Conservation (phyloP, 2,797 vertebrate genomes). For the Acropternis orthonyx region DNA sequence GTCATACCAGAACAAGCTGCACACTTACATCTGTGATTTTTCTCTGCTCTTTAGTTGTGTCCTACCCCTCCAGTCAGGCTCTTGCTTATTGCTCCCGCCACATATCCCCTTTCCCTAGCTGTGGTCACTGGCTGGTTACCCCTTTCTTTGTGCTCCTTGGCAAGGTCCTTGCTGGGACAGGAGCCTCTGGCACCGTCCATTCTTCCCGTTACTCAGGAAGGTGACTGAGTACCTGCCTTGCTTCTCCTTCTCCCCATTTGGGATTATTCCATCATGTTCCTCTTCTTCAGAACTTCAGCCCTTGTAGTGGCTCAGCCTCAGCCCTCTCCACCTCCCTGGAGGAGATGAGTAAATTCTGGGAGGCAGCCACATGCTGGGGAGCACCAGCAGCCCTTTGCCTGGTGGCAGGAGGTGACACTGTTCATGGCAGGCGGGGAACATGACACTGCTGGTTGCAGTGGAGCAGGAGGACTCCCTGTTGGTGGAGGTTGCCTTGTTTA, state of each 20-base stretch:
- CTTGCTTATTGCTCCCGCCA: accelerated
- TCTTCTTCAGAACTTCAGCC: background rate
- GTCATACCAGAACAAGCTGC: background rate
- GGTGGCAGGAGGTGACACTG: background rate
- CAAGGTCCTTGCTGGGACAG: background rate
- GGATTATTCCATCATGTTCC: background rate
- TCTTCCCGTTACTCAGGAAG: background rate
- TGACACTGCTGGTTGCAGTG: background rate
- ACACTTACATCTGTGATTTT: background rate
- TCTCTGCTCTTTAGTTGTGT: background rate
- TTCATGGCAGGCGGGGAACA: background rate
- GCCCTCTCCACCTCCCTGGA: background rate
- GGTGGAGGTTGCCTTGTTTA: background rate
- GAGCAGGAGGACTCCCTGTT: background rate
- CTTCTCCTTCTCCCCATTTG: background rate
- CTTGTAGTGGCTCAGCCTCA: background rate
- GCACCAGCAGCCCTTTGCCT: background rate
- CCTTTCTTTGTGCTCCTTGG: background rate
- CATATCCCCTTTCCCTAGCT: accelerated
- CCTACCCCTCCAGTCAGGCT: background rate
- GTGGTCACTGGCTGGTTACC: accelerated
- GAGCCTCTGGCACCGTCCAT: background rate
- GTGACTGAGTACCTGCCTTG: background rate
- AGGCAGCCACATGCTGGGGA: background rate
- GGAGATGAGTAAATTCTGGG: background rate